Percentiles rank a stretch among this genome's conserved stretches.
Conservation (phyloP, 2,888 invertebrate genomes). For the Formica aserva region DNA sequence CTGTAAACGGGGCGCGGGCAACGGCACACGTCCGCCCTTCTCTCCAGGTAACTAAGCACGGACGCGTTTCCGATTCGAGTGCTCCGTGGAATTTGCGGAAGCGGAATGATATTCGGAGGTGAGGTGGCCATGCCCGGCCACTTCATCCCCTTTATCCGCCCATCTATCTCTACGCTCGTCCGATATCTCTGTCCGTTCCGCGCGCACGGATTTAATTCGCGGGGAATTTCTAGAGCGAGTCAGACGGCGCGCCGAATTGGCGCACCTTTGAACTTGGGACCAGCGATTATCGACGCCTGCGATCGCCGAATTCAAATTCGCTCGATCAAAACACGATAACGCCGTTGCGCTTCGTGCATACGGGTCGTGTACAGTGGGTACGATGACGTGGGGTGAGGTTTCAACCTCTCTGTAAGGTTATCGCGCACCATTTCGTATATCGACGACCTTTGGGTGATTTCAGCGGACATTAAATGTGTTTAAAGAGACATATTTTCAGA, state of each 20-base stretch:
- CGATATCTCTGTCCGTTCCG: conserved; percentile 56
- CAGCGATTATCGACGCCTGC: conserved; percentile 59
- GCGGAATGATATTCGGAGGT: conserved; percentile 52
- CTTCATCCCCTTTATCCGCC: conserved; percentile 5
- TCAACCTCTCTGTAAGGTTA: background rate
- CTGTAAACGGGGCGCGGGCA: background rate
- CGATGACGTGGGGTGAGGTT: background rate
- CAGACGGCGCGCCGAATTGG: conserved; percentile 60
- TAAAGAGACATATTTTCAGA: background rate
- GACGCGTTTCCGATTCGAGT: conserved; percentile 60
- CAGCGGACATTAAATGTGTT: background rate
- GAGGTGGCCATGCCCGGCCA: conserved; percentile 7
- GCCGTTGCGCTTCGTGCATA: conserved; percentile 5
- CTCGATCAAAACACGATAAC: conserved; percentile 71
- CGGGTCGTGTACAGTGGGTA: background rate
- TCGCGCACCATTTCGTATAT: background rate
- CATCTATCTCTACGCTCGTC: conserved; percentile 19
- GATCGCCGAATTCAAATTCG: conserved; percentile 55
- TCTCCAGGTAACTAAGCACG: conserved; percentile 53
- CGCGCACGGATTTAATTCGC: conserved; percentile 73
- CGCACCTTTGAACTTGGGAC: conserved; percentile 64
- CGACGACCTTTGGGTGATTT: background rate
- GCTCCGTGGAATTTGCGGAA: conserved; percentile 60
- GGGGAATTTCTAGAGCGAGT: conserved; percentile 68
- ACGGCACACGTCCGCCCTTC: background rate